Conservation (phyloP, 1,140 invertebrate genomes). For the Danaus melanippus region DNA sequence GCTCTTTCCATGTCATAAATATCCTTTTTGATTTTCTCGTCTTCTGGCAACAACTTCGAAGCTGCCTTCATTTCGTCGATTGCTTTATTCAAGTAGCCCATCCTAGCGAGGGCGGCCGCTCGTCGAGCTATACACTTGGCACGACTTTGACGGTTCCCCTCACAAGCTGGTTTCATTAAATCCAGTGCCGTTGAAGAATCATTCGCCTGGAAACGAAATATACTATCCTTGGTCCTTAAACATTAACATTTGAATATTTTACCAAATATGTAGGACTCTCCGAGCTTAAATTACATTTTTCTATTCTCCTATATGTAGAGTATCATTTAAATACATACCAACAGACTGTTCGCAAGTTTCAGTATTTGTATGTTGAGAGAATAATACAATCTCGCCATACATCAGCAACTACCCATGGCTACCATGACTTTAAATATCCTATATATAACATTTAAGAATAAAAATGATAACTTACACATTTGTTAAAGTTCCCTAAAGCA, state of each 20-base stretch:
- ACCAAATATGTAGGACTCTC: neutral
- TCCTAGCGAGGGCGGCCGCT: conserved; percentile 79
- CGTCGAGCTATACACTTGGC: conserved; percentile 80
- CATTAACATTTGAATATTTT: neutral
- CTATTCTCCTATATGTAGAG: too few species aligned
- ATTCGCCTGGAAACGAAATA: conserved; percentile 39
- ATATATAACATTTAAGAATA: neutral
- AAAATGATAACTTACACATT: conserved; percentile 66
- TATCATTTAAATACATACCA: too few species aligned
- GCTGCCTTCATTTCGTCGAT: conserved; percentile 83
- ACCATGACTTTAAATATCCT: too few species aligned
- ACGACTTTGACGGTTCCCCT: conserved; percentile 79
- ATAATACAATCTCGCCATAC: too few species aligned
- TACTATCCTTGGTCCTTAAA: neutral
- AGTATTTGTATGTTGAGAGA: too few species aligned
- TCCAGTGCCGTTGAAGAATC: conserved; percentile 79
- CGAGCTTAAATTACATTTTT: too few species aligned
- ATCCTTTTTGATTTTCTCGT: conserved; percentile 64
- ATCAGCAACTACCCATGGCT: too few species aligned
- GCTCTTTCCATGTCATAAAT: conserved; percentile 66
- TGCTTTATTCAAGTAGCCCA: conserved; percentile 81
- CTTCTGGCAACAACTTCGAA: conserved; percentile 73
- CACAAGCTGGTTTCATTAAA: conserved; percentile 79
- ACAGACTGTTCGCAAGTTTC: too few species aligned
- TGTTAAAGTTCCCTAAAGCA: conserved; percentile 80